Evolutionary conservation across 2,888 invertebrate genomes (phyloP).

Genomic region (Diploptera punctata): DNA sequence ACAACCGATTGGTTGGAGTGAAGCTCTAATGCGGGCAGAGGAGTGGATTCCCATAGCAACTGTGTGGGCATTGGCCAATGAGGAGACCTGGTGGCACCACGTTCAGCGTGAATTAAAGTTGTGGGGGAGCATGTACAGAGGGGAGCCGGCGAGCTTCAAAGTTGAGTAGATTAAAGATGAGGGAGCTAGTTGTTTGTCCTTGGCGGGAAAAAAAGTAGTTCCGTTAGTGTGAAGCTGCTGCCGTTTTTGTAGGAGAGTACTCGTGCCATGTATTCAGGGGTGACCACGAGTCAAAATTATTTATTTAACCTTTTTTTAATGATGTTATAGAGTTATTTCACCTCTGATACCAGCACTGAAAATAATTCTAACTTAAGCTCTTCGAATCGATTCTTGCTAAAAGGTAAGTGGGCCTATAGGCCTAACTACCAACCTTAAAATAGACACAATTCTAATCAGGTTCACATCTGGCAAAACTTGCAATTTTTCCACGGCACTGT

Average conservation of each 20-base stretch:
- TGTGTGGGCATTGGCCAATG: constrained; percentile 24
- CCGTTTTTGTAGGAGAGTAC: not conserved
- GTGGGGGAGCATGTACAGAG: not conserved
- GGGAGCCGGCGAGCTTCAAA: not conserved
- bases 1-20: constrained; percentile 23
- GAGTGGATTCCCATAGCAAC: constrained; percentile 30
- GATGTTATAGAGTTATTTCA: too few species aligned
- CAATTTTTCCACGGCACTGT: too few species aligned
- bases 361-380: too few species aligned
- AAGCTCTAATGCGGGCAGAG: too few species aligned
- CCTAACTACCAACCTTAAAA: too few species aligned
- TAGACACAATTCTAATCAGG: too few species aligned
- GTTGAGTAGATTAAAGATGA: constrained; percentile 5
- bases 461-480: too few species aligned
- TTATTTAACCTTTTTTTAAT: too few species aligned
- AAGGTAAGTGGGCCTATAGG: too few species aligned
- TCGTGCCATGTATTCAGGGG: not conserved
- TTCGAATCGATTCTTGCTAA: too few species aligned
- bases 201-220: constrained; percentile 18
- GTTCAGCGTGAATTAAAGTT: constrained; percentile 1
- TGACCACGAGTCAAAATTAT: too few species aligned
- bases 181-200: constrained; percentile 5
- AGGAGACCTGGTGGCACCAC: not conserved
- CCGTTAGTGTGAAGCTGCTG: constrained; percentile 16
- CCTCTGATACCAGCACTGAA: too few species aligned